Percentiles rank a stretch among this genome's conserved stretches.
phyloP scores from a whole-genome alignment of 2,888 invertebrate genomes.

The Myopa testacea region DNA sequence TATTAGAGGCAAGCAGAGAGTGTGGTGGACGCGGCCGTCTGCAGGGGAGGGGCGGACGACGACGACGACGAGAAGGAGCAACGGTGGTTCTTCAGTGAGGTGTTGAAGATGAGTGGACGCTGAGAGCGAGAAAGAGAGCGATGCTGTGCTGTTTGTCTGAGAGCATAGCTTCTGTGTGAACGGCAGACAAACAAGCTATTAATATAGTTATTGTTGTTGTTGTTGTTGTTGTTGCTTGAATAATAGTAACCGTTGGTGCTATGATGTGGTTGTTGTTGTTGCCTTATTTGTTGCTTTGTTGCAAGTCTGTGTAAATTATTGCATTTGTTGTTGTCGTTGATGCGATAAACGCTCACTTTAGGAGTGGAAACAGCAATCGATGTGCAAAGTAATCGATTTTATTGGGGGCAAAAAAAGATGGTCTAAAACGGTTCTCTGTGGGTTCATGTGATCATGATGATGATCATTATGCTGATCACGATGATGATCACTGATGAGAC shows the following conservation, averaged over 20 bases:
- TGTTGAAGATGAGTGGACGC: conserved; percentile 6
- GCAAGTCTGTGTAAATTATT: neutral
- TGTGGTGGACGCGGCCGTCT: neutral
- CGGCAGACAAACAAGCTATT: neutral
- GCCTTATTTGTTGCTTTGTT: neutral
- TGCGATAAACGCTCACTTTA: neutral
- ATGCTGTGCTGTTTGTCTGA: neutral
- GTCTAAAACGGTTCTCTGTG: no score
- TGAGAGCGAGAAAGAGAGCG: neutral
- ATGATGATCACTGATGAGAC: no score
- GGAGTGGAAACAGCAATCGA: no score
- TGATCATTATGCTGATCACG: no score
- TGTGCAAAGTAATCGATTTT: no score
- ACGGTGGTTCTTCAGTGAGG: neutral
- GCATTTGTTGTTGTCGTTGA: conserved; percentile 21
- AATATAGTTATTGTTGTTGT: neutral
- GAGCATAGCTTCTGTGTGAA: conserved; percentile 6
- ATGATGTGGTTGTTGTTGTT: conserved; percentile 16
- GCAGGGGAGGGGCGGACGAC: neutral
- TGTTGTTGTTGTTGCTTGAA: conserved; percentile 12
- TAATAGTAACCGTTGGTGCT: conserved; percentile 8
- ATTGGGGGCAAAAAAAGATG: no score
- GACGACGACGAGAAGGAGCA: neutral
- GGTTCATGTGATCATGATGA: no score
- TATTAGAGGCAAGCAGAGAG: conserved; percentile 26